Evolutionary conservation across 1,140 invertebrate species (phyloP).

Genomic region (Drosophila virilis): DNA sequence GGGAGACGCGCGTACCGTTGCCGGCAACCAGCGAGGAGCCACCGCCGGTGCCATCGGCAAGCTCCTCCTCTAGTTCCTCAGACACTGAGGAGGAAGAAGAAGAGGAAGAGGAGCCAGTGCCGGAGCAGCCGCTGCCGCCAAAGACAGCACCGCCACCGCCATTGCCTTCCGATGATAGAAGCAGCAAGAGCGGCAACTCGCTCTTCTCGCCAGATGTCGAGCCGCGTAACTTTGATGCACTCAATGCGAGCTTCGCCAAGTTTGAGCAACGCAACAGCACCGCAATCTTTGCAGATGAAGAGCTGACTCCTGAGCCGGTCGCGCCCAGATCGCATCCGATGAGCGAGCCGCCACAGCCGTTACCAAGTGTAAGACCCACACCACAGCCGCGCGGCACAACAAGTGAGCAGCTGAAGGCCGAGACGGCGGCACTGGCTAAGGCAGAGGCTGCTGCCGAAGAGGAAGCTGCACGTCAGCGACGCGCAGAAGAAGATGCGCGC

Average conservation of each 20-base stretch:
- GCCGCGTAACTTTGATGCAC: conserved; percentile 64
- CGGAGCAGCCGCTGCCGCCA: not conserved
- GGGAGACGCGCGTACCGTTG: conserved; percentile 74
- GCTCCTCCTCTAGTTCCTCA: conserved; percentile 42
- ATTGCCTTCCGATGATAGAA: not conserved
- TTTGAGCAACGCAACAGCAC: conserved; percentile 72
- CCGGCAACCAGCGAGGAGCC: conserved; percentile 47
- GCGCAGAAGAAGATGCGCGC: conserved; percentile 62
- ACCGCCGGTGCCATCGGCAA: conserved; percentile 18
- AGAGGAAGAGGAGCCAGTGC: not conserved
- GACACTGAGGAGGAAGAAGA: conserved; percentile 34
- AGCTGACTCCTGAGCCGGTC: conserved; percentile 12
- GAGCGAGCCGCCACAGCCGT: conserved; percentile 1
- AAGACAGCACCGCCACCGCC: not conserved
- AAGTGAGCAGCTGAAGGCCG: conserved; percentile 26
- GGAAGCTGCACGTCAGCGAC: conserved; percentile 31
- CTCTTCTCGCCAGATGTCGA: conserved; percentile 60
- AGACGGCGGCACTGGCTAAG: not conserved
- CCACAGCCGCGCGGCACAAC: conserved; percentile 34
- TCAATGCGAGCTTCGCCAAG: conserved; percentile 70
- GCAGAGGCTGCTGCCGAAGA: conserved; percentile 36
- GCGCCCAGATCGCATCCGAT: conserved; percentile 3
- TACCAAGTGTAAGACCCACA: conserved; percentile 34
- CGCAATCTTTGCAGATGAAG: conserved; percentile 65
- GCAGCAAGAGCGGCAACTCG: conserved; percentile 15